Conservation (phyloP, 2,888 invertebrate species). For the Metellina segmentata region DNA sequence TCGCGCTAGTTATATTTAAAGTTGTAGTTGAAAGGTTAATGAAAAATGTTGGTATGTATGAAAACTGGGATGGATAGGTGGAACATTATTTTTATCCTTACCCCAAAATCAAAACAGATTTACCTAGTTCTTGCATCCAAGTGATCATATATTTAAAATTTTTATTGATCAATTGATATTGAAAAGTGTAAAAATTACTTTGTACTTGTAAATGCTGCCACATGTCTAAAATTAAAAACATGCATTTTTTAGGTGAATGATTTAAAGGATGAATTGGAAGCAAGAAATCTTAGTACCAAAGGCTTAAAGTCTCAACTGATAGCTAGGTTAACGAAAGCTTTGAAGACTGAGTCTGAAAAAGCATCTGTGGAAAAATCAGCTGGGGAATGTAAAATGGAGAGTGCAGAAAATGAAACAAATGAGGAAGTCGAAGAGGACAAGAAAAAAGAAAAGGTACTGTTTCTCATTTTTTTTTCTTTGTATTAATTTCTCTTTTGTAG, state of each 20-base stretch:
- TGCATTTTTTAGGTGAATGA: conserved; percentile 85
- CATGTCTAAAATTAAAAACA: neutral
- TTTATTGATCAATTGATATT: neutral
- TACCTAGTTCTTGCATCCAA: no score
- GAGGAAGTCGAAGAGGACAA: conserved; percentile 83
- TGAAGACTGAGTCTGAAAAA: conserved; percentile 86
- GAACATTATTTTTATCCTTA: no score
- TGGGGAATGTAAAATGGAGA: conserved; percentile 80
- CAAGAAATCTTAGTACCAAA: conserved; percentile 90
- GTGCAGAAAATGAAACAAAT: conserved; percentile 79
- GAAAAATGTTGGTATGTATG: no score
- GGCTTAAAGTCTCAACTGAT: conserved; percentile 93
- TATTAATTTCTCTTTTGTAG: neutral
- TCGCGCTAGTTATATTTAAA: no score
- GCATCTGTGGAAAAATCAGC: conserved; percentile 80
- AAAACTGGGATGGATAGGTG: no score
- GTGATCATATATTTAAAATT: neutral
- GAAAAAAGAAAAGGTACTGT: conserved; percentile 75
- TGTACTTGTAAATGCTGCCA: neutral
- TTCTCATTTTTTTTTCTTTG: conserved; percentile 1
- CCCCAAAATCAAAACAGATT: no score
- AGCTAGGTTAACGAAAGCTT: conserved; percentile 89
- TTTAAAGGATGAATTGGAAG: conserved; percentile 90
- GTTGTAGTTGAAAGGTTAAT: no score
- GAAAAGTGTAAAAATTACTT: no score